Evolutionary conservation across 2,797 vertebrate species (phyloP), one percentile per base, ranked within the genome.

Genomic region (Propithecus perrieri): DNA sequence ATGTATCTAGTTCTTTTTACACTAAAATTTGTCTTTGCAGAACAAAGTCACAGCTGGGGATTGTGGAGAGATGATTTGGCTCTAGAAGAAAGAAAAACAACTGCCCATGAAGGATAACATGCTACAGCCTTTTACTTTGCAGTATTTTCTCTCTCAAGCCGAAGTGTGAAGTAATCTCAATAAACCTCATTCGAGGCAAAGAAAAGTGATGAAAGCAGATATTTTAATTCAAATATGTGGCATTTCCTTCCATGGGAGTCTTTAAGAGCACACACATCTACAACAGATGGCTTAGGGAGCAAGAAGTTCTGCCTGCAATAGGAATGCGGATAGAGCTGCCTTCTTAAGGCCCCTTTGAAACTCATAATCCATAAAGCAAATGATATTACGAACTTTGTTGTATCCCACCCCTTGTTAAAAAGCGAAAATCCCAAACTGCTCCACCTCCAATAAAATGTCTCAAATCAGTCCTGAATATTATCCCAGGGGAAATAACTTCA

Each of bases 211-310:
- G 28, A 84, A 83, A 95, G 91, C 30, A 78, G 53, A 12, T 79
- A 95, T 94, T 97, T 90, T 71, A 53, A 96, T 90, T 95, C 94
- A 91, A 96, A 91, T 63, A 63, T 33, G 43, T 79, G 43, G 88
- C 69, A 92, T 88, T 96, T 96, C 91, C 69, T 96, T 96, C 85
- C 41, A 35, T 33, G 69, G 38, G 26, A 65, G 24, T 88, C 69
- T 91, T 93, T 88, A 96, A 95, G 79, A 89, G n/a, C 24, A 89
- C 80, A 92, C 30, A 59, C 43, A 50, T 41, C 69, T 75, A 59
- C 43, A 55, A 61, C 48, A 92, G 67, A 88, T 46, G 63, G 63
- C 26, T 86, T 28, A n/a, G 35, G 53, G 18, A 87, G 48, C 65
- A 86, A 85, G 12, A 35, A 43, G 7, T 46, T 79, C 65, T 93